A percentile compares a stretch with the other conserved stretches of the same genome.
Conservation (phyloP, 2,797 vertebrate genomes). For the Galago senegalensis region DNA sequence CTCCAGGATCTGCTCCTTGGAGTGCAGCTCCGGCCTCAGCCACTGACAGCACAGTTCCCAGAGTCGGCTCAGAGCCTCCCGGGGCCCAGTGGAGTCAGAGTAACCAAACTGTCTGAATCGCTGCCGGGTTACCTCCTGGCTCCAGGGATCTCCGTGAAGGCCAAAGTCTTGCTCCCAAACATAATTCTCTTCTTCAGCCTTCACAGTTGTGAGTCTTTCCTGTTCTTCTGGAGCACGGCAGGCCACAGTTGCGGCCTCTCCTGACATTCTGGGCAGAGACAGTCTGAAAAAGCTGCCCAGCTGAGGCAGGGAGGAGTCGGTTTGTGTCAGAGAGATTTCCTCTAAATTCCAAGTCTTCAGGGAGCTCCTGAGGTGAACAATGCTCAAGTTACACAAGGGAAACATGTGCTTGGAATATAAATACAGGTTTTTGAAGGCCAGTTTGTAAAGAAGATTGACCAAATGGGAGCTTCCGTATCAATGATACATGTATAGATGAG, state of each 20-base stretch:
- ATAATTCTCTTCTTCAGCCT: slow-evolving; percentile 67
- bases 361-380: slow-evolving; percentile 7
- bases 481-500: not conserved
- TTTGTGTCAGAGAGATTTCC: not conserved
- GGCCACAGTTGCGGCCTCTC: slow-evolving; percentile 27
- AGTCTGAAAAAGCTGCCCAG: not conserved
- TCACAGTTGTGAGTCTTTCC: slow-evolving; percentile 53
- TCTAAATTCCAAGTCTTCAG: slow-evolving; percentile 44
- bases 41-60: slow-evolving; percentile 59
- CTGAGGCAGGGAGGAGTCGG: not conserved
- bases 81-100: slow-evolving; percentile 59
- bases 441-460: not conserved
- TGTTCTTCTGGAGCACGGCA: slow-evolving; percentile 35
- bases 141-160: not conserved
- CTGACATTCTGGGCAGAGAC: slow-evolving; percentile 64
- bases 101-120: slow-evolving; percentile 68
- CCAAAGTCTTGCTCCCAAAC: slow-evolving; percentile 47
- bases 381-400: slow-evolving; percentile 1
- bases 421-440: slow-evolving; percentile 20
- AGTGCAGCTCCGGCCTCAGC: slow-evolving; percentile 58
- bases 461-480: not conserved
- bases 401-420: slow-evolving; percentile 29
- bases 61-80: slow-evolving; percentile 63
- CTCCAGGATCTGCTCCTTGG: slow-evolving; percentile 74
- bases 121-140: slow-evolving; percentile 47